Base-by-base conservation (phyloP, 2,113 vertebrate species). In the Eidolon helvum region DNA sequence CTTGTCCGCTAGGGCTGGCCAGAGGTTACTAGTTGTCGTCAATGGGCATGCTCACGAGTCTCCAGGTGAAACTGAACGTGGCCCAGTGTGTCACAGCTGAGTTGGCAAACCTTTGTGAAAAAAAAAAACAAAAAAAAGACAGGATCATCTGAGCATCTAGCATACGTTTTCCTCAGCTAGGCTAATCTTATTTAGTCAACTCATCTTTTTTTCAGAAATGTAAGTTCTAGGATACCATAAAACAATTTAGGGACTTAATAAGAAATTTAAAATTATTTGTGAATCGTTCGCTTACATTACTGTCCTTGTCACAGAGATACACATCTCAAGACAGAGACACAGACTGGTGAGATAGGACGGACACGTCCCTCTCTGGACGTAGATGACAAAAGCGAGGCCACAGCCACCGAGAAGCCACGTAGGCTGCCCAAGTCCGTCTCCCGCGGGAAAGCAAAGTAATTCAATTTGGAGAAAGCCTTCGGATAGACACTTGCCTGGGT, bases 341-440 rank as follows among this genome's bases (percentile, higher is more conserved):
- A 66, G 18, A 45, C 8, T 8, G 4, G 8, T 0, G 5, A 43
- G 1, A 7, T 4, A 5, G 7, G 35, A 24, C 2, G 10, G 43
- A 7, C 16, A 15, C 0, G 14, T 72, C 4, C 6, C 10, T 35
- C 26, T 72, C 43, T 50, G 11, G 21, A 26, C 50, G 8, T 2
- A 9, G 75, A 79, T 48, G 55, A 19, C 9, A 19, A 10, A 59
- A 12, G 18, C 48, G 2, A 24, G 14, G 53, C 22, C 22, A n/a
- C 3, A 38, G 11, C 3, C 38, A 2, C 0, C 8, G 30, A 26
- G 16, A 61, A 48, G 14, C 1, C 11, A 10, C 28, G 10, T 40
- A 24, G 57, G 26, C 22, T 11, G 69, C 16, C 5, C 30, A 9
- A 18, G 16, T 7, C 19, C 48, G 40, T 11, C 5, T 74, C 43